These are phyloP conservation scores for Oikopleura dioica DNA, from an alignment of 23 tunicate genomes.

Conservation along the genomic window DNA sequence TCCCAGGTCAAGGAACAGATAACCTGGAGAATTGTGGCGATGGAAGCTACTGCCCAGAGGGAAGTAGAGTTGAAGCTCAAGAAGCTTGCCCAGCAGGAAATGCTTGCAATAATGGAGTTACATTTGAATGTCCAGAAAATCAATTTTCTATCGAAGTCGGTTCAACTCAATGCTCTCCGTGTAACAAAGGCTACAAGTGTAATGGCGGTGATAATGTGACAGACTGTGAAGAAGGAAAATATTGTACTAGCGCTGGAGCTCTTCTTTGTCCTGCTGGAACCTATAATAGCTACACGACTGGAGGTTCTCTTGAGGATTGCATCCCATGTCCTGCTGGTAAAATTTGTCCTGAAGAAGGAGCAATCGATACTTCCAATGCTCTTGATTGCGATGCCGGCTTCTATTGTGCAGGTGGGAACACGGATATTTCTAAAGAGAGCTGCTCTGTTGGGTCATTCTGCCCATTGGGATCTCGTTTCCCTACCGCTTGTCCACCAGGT, in stretches of 20 bases:
- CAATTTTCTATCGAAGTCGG: too few relatives aligned
- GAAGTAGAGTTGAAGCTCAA: slow-evolving; percentile 14
- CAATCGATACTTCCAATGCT: slow-evolving; percentile 8
- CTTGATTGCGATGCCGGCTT: too few relatives aligned
- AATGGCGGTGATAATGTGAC: slow-evolving; percentile 20
- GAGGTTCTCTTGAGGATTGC: slow-evolving; percentile 23
- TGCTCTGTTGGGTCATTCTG: slow-evolving; percentile 49
- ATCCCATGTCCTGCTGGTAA: slow-evolving; percentile 40
- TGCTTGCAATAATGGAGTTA: slow-evolving; percentile 36
- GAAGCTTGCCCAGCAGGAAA: slow-evolving; percentile 35
- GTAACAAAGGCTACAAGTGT: slow-evolving; percentile 46
- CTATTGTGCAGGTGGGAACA: too few relatives aligned
- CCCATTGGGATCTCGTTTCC: slow-evolving; percentile 26
- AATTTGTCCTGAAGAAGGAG: slow-evolving; percentile 47
- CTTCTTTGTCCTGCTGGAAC: slow-evolving; percentile 28
- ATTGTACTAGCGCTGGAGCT: too few relatives aligned
- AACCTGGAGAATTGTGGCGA: slow-evolving; percentile 34
- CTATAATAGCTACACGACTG: slow-evolving; percentile 43
- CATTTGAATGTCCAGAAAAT: too few relatives aligned
- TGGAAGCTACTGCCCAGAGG: slow-evolving; percentile 41
- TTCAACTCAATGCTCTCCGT: slow-evolving; percentile 16
- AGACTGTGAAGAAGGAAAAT: slow-evolving; percentile 22
- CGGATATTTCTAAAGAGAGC: slow-evolving; percentile 27
- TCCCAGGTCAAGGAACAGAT: slow-evolving; percentile 32
- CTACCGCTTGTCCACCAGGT: slow-evolving; percentile 26